Evolutionary conservation across 2,888 invertebrate genomes (phyloP), one percentile per base, ranked within the genome.

Genomic region (Diloba caeruleocephala): DNA sequence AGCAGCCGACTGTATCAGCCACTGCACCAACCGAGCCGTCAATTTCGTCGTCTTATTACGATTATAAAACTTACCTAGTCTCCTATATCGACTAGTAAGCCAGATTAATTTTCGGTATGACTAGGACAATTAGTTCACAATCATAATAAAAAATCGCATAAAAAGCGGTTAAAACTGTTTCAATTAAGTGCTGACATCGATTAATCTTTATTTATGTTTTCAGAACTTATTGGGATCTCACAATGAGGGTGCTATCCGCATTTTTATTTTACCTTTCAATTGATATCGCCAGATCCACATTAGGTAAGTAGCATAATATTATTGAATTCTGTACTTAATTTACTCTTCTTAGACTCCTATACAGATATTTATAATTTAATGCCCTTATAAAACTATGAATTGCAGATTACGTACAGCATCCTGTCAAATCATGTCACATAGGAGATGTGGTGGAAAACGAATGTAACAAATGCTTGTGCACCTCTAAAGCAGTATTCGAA

Each of bases 401-500:
- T 73, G 29, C 62, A 81, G 81, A 65, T 28, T 32, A 62, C 12
- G 23, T 57, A 1, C 49, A 65, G 8, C 49, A 49, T 4, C 42
- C 54, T 5, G 32, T 73, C 1, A 53, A 69, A 9, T 34, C 75
- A 0, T 84, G 84, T 43, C 60, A 59, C 1, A 38, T 71, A 4
- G 85, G 82, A 6, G 71, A 74, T 36, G 55, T 53, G 0, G 37
- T 77, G 1, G 58, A 74, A 56, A 85, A 85, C 31, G 73, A 75
- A 19, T 79, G 80, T 39, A 75, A 55, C 13, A 66, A 52, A 50
- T 85, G 85, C 29, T 12, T 70, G 0, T 85, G 85, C 44, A 63
- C 75, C 0, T 31, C 64, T 1, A 70, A 67, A 3, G 32, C 57
- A 3, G 39, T 73, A 1, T 82, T 74, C 39, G 71, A 78, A 19